phyloP scores from a whole-genome alignment of 2,888 invertebrate species.

The Ormyrus thymus region DNA sequence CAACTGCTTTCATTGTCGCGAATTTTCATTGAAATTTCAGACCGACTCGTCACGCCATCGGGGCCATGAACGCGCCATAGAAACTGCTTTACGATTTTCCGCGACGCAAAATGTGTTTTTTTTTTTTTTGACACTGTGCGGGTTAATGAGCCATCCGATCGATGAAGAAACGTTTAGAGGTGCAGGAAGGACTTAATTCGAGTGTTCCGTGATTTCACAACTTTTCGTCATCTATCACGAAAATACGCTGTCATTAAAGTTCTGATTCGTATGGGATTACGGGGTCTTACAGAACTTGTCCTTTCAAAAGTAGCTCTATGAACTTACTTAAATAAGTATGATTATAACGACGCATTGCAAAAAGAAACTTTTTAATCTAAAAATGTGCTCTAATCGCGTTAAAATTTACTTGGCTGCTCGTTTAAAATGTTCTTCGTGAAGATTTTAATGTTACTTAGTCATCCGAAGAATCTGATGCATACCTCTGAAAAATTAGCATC shows the following conservation, averaged over 20 bases:
- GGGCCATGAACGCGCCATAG: constrained; percentile 5
- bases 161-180: constrained; percentile 50
- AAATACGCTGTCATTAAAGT: constrained; percentile 56
- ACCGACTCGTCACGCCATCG: constrained; percentile 5
- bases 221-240: constrained; percentile 42
- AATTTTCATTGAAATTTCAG: constrained; percentile 21
- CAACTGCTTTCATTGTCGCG: neutral
- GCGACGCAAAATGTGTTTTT: constrained; percentile 27
- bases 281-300: too few species aligned
- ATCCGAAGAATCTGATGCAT: too few species aligned
- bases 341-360: too few species aligned
- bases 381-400: too few species aligned
- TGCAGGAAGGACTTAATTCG: constrained; percentile 52
- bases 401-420: too few species aligned
- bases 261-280: constrained; percentile 11
- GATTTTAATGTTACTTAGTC: too few species aligned
- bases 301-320: too few species aligned
- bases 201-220: constrained; percentile 52
- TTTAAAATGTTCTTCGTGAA: too few species aligned
- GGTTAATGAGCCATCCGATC: constrained; percentile 49
- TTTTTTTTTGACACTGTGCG: constrained; percentile 19
- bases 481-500: too few species aligned
- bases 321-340: too few species aligned
- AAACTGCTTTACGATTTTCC: constrained; percentile 17
- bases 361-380: too few species aligned